Evolutionary conservation across 2,113 vertebrate species (phyloP).

Genomic region (Leptodactylus fuscus): DNA sequence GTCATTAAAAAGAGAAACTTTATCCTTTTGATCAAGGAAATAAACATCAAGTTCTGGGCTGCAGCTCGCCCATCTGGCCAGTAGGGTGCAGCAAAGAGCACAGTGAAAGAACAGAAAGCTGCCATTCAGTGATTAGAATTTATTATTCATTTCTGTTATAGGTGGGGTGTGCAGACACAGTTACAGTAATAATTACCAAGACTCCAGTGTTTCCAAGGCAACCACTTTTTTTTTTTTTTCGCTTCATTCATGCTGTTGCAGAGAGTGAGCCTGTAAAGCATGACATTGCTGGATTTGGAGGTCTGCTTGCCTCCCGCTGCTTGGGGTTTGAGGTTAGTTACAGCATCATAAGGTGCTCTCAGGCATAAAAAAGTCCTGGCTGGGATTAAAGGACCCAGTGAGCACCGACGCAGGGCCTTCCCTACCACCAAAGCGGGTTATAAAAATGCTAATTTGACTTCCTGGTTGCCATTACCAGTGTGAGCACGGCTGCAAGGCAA

Average conservation of each 20-base stretch:
- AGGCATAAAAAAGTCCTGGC: slow-evolving; percentile 76
- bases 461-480: slow-evolving; percentile 67
- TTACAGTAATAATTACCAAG: slow-evolving; percentile 99
- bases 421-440: slow-evolving; percentile 66
- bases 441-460: slow-evolving; percentile 72
- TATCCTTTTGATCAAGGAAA: not conserved
- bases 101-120: slow-evolving; percentile 76
- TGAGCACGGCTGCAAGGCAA: slow-evolving; percentile 65
- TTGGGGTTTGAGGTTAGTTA: slow-evolving; percentile 80
- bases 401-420: slow-evolving; percentile 64
- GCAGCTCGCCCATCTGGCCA: slow-evolving; percentile 69
- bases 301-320: slow-evolving; percentile 78
- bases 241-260: slow-evolving; percentile 81
- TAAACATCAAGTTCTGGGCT: not conserved
- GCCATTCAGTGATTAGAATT: slow-evolving; percentile 91
- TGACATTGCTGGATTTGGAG: slow-evolving; percentile 85
- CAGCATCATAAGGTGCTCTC: slow-evolving; percentile 79
- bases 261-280: slow-evolving; percentile 80
- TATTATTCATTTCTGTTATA: slow-evolving; percentile 98
- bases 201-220: slow-evolving; percentile 97
- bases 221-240: slow-evolving; percentile 72
- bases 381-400: slow-evolving; percentile 73
- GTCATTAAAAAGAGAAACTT: not conserved
- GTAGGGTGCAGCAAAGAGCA: slow-evolving; percentile 87
- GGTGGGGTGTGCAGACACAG: slow-evolving; percentile 96